phyloP scores from a whole-genome alignment of 1,140 invertebrate species.

The Adelges cooleyi region DNA sequence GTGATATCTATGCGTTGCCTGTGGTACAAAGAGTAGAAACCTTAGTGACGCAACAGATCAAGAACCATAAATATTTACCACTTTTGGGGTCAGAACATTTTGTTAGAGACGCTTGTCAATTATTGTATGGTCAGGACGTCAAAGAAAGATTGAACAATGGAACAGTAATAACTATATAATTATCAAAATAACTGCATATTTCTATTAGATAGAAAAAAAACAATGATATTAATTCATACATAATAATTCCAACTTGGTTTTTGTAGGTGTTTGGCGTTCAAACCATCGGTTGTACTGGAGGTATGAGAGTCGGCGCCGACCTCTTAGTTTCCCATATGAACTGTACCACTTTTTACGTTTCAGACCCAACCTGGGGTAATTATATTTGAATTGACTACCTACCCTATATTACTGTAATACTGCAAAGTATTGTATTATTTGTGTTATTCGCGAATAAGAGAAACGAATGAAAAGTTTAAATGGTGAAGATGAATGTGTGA shows the following conservation, averaged over 20 bases:
- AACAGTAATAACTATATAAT: conserved; percentile 39
- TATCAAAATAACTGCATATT: neutral
- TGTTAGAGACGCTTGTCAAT: conserved; percentile 57
- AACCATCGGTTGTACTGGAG: neutral
- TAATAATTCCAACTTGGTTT: neutral
- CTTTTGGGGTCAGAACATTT: conserved; percentile 80
- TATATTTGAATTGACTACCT: neutral
- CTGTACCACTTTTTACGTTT: neutral
- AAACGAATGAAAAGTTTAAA: too few species aligned
- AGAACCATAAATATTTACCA: conserved; percentile 95
- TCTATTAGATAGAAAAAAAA: neutral
- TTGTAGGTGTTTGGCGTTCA: neutral
- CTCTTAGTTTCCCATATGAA: neutral
- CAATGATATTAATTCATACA: neutral
- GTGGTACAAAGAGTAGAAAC: conserved; percentile 85
- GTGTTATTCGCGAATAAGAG: too few species aligned
- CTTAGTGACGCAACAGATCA: conserved; percentile 64
- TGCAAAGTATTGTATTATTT: neutral
- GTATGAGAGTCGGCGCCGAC: neutral
- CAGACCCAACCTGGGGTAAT: neutral
- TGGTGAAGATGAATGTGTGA: too few species aligned
- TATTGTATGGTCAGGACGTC: conserved; percentile 72
- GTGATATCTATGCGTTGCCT: conserved; percentile 93
- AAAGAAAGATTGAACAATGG: conserved; percentile 61
- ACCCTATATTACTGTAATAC: neutral